Conservation (phyloP, 2,113 vertebrate species). For the Istiophorus platypterus region DNA sequence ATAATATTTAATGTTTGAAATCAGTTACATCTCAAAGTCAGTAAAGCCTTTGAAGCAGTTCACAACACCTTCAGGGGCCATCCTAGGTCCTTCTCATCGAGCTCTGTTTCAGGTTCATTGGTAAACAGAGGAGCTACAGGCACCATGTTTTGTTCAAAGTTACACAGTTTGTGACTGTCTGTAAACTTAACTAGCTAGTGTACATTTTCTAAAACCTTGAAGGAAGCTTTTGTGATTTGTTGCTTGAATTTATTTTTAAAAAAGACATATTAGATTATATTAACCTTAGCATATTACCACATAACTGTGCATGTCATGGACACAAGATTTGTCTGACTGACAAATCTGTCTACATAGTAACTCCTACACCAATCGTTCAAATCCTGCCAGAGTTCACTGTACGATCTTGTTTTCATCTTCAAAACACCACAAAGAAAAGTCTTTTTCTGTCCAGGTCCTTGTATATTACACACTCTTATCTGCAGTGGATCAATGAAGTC, state of each 20-base stretch:
- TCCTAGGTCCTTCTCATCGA: constrained; percentile 9
- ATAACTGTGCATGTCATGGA: constrained; percentile 6
- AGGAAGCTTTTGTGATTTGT: constrained; percentile 87
- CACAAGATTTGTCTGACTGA: constrained; percentile 14
- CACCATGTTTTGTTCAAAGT: constrained; percentile 58
- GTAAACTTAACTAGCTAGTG: constrained; percentile 75
- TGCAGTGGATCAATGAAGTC: constrained; percentile 8
- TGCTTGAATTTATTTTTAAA: constrained; percentile 77
- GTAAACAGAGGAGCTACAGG: constrained; percentile 71
- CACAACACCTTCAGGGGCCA: constrained; percentile 27
- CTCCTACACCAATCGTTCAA: constrained; percentile 31
- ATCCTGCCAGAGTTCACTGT: constrained; percentile 9
- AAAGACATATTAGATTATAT: constrained; percentile 62
- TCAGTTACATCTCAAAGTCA: constrained; percentile 32
- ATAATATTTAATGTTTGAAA: constrained; percentile 31
- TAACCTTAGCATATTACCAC: constrained; percentile 79
- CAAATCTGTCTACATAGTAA: constrained; percentile 3
- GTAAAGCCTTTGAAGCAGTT: constrained; percentile 49
- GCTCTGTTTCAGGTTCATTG: constrained; percentile 58
- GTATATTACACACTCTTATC: constrained; percentile 47
- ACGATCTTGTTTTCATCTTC: constrained; percentile 75
- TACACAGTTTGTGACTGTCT: constrained; percentile 71
- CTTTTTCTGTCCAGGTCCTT: constrained; percentile 6
- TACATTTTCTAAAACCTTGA: constrained; percentile 72
- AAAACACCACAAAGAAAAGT: constrained; percentile 79